Conservation (phyloP, 2,888 invertebrate species). For the Caenorhabditis virilis region DNA sequence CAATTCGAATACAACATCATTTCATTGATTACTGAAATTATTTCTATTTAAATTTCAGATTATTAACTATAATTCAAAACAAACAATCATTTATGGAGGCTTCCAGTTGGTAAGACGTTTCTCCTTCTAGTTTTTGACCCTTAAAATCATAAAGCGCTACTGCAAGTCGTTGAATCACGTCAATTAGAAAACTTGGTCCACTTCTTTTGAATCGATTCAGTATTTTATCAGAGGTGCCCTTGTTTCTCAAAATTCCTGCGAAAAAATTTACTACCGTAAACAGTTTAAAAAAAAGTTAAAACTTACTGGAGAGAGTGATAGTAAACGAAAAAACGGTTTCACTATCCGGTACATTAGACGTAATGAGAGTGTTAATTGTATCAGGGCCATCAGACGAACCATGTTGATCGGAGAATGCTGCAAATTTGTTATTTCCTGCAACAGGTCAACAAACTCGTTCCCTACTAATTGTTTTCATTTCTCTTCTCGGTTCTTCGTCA, state of each 20-base stretch:
- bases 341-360: conserved; percentile 39
- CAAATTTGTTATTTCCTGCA: no score
- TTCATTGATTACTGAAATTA: conserved; percentile 49
- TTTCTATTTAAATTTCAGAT: no score
- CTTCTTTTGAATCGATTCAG: conserved; percentile 10
- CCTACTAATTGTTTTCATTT: no score
- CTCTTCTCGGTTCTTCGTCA: conserved; percentile 9
- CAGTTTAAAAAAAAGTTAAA: background rate
- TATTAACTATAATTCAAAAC: background rate
- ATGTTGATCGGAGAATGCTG: conserved; percentile 47
- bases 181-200: conserved; percentile 39
- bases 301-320: conserved; percentile 49
- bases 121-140: conserved; percentile 4
- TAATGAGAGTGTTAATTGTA: conserved; percentile 40
- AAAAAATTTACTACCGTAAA: background rate
- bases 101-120: conserved; percentile 14
- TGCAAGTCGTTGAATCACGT: conserved; percentile 44
- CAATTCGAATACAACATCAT: conserved; percentile 59
- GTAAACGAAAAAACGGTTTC: conserved; percentile 52
- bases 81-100: conserved; percentile 17
- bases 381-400: conserved; percentile 14
- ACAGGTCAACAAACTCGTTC: no score
- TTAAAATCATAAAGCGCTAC: conserved; percentile 47
- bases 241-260: conserved; percentile 46
- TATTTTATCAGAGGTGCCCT: conserved; percentile 5